phyloP scores from a whole-genome alignment of 2,797 vertebrate species.

The Paramormyrops hopkinsi region DNA sequence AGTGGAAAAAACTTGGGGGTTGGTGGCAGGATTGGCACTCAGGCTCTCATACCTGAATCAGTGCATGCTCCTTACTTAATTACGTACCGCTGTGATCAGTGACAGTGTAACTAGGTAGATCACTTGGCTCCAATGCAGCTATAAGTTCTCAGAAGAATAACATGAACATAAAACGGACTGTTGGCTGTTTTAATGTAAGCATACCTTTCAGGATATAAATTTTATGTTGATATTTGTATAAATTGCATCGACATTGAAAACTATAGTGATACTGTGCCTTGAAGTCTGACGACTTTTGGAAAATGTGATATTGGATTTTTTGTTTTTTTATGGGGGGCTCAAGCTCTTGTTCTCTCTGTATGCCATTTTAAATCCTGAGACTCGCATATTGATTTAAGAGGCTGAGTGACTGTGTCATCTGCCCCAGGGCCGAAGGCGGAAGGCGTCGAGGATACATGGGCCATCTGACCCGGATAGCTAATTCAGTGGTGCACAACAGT shows the following conservation, averaged over 20 bases:
- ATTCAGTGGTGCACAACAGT: constrained; percentile 89
- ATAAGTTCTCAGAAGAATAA: background rate
- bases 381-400: background rate
- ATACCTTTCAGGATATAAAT: background rate
- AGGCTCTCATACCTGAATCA: no score
- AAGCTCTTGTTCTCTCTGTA: no score
- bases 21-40: no score
- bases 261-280: background rate
- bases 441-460: constrained; percentile 94
- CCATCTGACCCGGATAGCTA: constrained; percentile 95
- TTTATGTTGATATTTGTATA: background rate
- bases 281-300: background rate
- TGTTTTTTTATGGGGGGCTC: background rate
- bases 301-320: background rate
- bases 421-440: constrained; percentile 80
- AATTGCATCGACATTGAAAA: background rate
- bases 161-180: background rate
- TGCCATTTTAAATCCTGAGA: background rate
- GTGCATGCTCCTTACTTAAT: background rate
- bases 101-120: background rate
- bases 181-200: background rate
- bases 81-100: background rate
- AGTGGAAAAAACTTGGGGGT: no score
- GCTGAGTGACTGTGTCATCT: background rate
- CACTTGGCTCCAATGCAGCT: background rate